These are phyloP conservation scores for Ariolimax columbianus DNA, from an alignment of 2,888 invertebrate species.

Conservation along the genomic window DNA sequence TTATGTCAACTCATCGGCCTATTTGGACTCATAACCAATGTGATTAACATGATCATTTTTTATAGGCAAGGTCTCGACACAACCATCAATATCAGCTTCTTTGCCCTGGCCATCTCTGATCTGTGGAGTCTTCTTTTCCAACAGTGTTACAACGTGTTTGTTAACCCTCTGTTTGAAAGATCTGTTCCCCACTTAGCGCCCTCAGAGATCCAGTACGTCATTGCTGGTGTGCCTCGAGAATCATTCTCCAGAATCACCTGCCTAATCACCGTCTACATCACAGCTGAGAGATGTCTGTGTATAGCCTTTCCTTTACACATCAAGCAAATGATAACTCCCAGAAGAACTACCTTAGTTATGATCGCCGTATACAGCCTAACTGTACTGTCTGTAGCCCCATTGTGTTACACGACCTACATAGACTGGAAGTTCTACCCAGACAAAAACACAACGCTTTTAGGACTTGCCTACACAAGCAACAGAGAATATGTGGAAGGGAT, in stretches of 20 bases:
- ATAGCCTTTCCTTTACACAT: slow-evolving; percentile 4
- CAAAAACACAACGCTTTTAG: background rate
- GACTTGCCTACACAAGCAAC: background rate
- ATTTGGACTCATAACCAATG: background rate
- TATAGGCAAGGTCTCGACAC: background rate
- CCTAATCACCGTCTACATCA: slow-evolving; percentile 12
- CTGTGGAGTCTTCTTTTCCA: background rate
- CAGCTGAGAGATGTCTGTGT: slow-evolving; percentile 19
- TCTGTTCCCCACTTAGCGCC: background rate
- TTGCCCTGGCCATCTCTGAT: slow-evolving; percentile 17
- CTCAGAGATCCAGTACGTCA: background rate
- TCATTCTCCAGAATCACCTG: background rate
- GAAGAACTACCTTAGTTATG: background rate
- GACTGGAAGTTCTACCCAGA: background rate
- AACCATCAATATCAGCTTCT: background rate
- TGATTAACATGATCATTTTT: background rate
- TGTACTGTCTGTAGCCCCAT: background rate
- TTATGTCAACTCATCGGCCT: background rate
- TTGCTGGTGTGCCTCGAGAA: background rate
- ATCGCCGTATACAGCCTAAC: background rate
- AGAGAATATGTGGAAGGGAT: background rate
- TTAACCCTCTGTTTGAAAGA: background rate
- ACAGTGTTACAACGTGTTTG: background rate
- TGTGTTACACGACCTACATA: background rate
- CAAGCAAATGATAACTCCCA: background rate